Evolutionary conservation across 2,888 invertebrate species (phyloP), one percentile per base, ranked within the genome.

Genomic region (Drosophila ezoana): DNA sequence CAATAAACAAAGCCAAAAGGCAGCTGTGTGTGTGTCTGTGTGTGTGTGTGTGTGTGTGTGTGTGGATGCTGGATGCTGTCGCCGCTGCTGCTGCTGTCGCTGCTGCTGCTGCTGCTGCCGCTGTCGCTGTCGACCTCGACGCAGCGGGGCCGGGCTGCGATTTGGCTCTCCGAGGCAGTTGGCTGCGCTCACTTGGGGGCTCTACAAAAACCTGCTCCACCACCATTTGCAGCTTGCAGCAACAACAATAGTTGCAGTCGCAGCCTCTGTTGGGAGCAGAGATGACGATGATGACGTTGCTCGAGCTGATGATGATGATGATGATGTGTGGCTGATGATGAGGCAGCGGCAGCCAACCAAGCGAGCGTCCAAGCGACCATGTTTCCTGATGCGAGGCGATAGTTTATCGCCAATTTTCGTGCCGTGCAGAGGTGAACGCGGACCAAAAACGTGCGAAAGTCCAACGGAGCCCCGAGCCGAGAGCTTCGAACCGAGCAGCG

Each of bases 351-450:
- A 67, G 56, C 62, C 62, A 65, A 76, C 71, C 68, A 76, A 79
- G 70, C 74, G 49, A 47, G 45, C 74, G 80, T 77, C 74, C 85
- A 68, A 84, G 79, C 83, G 90, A 90, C 90, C 90, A 90, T 90
- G 89, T 90, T 90, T 90, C 90, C 90, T 91, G 90, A 90, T 91
- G 90, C 91, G 91, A 90, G 90, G 90, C 91, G 92, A 92, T 92
- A 92, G 92, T 92, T 92, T 92, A 92, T 92, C 92, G 92, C 91
- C 91, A 92, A 92, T 92, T 91, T 91, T 92, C 92, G 91, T 91
- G 91, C 92, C 90, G 92, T 92, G 91, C 91, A 91, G 92, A 92
- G 91, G 91, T 91, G 90, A 90, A 91, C 89, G 91, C 91, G 91
- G 91, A 91, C 89, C 87, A 90, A 87, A 87, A 85, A 83, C 90